Conservation (phyloP, 2,888 invertebrate genomes). For the Melanostoma scalare region DNA sequence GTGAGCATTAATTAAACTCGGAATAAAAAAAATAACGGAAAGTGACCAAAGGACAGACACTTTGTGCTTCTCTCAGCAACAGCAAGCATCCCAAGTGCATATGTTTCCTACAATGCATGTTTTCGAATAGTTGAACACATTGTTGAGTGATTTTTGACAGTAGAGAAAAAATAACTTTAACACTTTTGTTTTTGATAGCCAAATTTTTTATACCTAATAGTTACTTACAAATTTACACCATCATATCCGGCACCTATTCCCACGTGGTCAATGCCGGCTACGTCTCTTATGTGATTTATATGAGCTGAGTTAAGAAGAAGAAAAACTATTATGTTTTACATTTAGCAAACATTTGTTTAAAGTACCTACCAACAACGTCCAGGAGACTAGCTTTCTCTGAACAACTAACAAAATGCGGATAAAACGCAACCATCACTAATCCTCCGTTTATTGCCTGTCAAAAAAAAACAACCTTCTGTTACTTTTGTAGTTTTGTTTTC, state of each 20-base stretch:
- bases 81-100: slow-evolving; percentile 20
- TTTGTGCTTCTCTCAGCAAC: slow-evolving; percentile 37
- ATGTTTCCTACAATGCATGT: slow-evolving; percentile 39
- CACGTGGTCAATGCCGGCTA: slow-evolving; percentile 93
- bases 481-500: slow-evolving; percentile 3
- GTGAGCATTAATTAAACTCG: slow-evolving; percentile 64
- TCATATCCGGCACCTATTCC: slow-evolving; percentile 95
- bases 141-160: slow-evolving; percentile 44
- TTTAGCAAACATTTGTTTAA: neutral
- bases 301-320: slow-evolving; percentile 85
- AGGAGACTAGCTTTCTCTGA: slow-evolving; percentile 84
- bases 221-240: slow-evolving; percentile 94
- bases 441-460: slow-evolving; percentile 85
- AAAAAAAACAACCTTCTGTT: neutral
- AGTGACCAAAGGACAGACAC: slow-evolving; percentile 34
- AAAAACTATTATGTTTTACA: slow-evolving; percentile 7
- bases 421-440: slow-evolving; percentile 87
- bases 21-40: slow-evolving; percentile 17
- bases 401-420: slow-evolving; percentile 85
- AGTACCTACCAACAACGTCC: slow-evolving; percentile 84
- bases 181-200: slow-evolving; percentile 12
- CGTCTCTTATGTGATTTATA: slow-evolving; percentile 93
- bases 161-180: neutral
- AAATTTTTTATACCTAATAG: slow-evolving; percentile 10
- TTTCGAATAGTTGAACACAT: slow-evolving; percentile 55